Evolutionary conservation across 2,888 invertebrate species (phyloP), one percentile per base, ranked within the genome.

Genomic region (Drosophila colorata): DNA sequence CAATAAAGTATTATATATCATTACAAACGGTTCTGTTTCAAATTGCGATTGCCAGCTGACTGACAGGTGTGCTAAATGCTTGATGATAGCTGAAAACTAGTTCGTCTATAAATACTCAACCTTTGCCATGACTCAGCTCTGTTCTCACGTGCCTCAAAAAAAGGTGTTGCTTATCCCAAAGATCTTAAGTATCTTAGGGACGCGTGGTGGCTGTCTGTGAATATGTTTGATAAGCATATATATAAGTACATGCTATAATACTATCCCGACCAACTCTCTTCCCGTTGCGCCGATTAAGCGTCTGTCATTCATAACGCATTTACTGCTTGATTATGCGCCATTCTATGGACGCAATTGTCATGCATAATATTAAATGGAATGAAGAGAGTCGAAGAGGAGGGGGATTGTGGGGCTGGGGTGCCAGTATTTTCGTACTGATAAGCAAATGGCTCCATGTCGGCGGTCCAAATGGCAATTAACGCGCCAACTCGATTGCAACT

Each of bases 401-500:
- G 23, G 25, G n/a, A 40, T 8, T n/a, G n/a, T n/a, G 7, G 8
- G 18, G 11, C 3, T n/a, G 44, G 16, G 37, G 7, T 33, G 14
- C 13, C 9, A 14, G 7, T 47, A 52, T 23, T 57, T 52, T 43
- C 13, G 28, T 43, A 74, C 69, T 75, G 74, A 75, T 75, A 75
- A 75, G 61, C 58, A 41, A 61, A 51, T 55, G 67, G 68, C 78
- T 72, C 71, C 75, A 72, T 80, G 61, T 69, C 65, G 56, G 23
- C 71, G 66, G 16, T 53, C 74, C 76, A 81, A 72, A 70, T 68
- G 74, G 87, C 83, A 83, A 88, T 83, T 88, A 83, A 88, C 87
- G 87, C 88, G 78, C 74, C 81, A 88, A 80, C 69, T 83, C 74
- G 65, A 83, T 69, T 88, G 83, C 83, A 88, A 88, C 68, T 80